These are phyloP conservation scores for Stigmatopora nigra DNA, from an alignment of 2,113 vertebrate species.

Conservation along the genomic window DNA sequence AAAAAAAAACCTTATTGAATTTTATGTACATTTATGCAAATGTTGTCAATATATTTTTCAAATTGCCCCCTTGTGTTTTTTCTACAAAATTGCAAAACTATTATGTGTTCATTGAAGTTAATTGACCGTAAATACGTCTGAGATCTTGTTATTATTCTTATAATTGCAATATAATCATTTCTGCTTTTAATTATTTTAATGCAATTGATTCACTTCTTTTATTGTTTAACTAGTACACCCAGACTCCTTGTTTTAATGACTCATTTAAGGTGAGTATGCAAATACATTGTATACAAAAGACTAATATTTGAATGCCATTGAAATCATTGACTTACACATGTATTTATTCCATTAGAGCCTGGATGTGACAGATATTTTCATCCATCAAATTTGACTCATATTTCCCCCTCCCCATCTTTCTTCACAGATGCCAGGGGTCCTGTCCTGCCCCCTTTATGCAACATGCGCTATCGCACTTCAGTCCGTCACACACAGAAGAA, in stretches of 20 bases:
- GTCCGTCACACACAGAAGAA: conserved; percentile 15
- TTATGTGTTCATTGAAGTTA: neutral
- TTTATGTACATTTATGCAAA: neutral
- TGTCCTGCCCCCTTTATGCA: conserved; percentile 8
- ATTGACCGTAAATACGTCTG: neutral
- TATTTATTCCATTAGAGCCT: neutral
- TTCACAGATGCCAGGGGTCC: neutral
- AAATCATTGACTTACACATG: too few species aligned
- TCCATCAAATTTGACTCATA: neutral
- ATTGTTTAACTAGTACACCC: too few species aligned
- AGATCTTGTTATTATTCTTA: neutral
- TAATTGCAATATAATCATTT: neutral
- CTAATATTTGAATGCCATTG: too few species aligned
- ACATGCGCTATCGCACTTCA: conserved; percentile 43
- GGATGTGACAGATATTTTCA: neutral
- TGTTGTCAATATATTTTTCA: neutral
- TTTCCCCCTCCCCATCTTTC: neutral
- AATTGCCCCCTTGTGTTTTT: neutral
- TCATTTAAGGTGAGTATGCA: too few species aligned
- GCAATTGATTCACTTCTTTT: too few species aligned
- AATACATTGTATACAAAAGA: too few species aligned
- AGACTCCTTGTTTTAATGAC: too few species aligned
- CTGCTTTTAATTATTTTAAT: neutral
- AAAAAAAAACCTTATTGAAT: neutral
- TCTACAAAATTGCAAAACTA: neutral